These are phyloP conservation scores for Dryomyza anilis DNA, from an alignment of 2,888 invertebrate species.

Conservation along the genomic window DNA sequence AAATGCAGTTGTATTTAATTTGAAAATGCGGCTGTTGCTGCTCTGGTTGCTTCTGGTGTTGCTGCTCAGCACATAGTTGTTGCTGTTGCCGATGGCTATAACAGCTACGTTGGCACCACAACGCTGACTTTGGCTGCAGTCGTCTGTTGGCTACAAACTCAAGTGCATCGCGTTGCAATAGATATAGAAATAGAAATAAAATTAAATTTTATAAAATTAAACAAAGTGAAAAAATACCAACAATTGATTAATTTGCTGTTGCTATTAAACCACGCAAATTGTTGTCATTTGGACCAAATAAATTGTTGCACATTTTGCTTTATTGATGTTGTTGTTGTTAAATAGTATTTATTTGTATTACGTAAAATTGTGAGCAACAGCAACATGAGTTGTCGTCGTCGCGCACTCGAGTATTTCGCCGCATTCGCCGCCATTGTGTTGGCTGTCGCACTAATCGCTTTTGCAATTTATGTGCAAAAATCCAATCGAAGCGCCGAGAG, in stretches of 20 bases:
- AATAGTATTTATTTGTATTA: background rate
- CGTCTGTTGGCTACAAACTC: constrained; percentile 27
- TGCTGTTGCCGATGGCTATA: background rate
- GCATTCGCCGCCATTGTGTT: constrained; percentile 38
- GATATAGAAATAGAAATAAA: background rate
- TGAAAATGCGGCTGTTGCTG: background rate
- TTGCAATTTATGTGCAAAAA: constrained; percentile 46
- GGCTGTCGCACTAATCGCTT: constrained; percentile 46
- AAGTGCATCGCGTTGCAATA: constrained; percentile 7
- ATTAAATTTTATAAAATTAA: background rate
- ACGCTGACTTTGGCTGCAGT: constrained; percentile 23
- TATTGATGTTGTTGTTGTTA: background rate
- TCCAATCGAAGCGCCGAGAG: constrained; percentile 29
- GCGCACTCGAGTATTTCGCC: constrained; percentile 36
- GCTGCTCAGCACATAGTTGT: background rate
- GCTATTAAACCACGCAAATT: no score
- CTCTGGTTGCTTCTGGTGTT: background rate
- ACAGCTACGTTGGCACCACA: constrained; percentile 15
- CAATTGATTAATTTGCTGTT: no score
- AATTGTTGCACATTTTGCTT: background rate
- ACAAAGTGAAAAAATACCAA: background rate
- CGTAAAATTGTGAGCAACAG: constrained; percentile 25
- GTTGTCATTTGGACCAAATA: constrained; percentile 4
- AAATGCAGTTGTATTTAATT: constrained; percentile 26
- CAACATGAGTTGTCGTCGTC: constrained; percentile 43